Evolutionary conservation across 1,140 invertebrate genomes (phyloP).

Genomic region (Bilobella aurantiaca): DNA sequence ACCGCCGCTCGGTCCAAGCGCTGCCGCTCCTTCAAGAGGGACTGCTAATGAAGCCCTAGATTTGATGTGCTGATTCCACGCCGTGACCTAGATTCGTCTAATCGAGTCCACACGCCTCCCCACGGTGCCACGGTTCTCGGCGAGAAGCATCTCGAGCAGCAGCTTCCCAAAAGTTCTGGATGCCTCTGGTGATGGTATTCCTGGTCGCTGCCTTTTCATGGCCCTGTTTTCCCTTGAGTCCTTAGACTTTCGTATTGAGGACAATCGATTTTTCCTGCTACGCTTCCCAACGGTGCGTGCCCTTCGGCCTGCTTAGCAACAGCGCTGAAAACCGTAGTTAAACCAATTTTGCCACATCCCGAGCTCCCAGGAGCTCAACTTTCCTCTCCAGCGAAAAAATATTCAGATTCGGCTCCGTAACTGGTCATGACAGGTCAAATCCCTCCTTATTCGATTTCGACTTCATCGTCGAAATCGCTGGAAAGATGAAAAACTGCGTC

Average conservation of each 20-base stretch:
- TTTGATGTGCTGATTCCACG: background rate
- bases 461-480: background rate
- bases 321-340: background rate
- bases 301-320: background rate
- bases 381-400: background rate
- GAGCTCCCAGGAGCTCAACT: background rate
- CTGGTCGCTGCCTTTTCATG: background rate
- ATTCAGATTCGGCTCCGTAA: background rate
- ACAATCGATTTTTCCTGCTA: constrained; percentile 2
- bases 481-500: background rate
- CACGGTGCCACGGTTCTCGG: background rate
- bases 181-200: background rate
- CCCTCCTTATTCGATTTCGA: background rate
- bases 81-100: background rate
- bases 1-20: too few species aligned
- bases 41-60: too few species aligned
- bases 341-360: background rate
- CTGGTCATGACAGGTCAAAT: background rate
- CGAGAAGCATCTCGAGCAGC: background rate
- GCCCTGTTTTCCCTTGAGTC: background rate
- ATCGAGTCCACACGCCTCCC: background rate
- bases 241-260: background rate
- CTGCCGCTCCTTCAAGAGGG: too few species aligned
- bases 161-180: background rate
- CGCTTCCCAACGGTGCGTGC: background rate